Percentiles rank a stretch among this genome's conserved stretches.
Conservation (phyloP, 2,888 invertebrate species). For the Scaeva pyrastri region DNA sequence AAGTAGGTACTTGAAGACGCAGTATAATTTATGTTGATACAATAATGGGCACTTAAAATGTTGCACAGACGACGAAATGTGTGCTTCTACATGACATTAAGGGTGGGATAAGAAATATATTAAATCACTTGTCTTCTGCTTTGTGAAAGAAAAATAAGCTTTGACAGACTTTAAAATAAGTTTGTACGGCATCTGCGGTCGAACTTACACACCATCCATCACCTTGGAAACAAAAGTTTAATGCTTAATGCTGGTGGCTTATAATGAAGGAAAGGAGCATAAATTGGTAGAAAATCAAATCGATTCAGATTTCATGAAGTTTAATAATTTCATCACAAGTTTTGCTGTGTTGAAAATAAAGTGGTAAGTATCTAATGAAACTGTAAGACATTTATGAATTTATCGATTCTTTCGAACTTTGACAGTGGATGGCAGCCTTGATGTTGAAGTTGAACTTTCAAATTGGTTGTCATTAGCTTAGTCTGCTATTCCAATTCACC, state of each 20-base stretch:
- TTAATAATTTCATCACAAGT: too few species aligned
- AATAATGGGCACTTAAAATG: constrained; percentile 2
- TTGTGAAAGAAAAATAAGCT: not conserved
- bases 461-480: too few species aligned
- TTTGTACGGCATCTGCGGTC: not conserved
- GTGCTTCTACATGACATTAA: not conserved
- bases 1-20: not conserved
- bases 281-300: not conserved
- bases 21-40: not conserved
- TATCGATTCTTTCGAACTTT: too few species aligned
- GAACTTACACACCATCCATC: not conserved
- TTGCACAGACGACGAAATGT: not conserved
- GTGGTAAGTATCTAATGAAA: too few species aligned
- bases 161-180: not conserved
- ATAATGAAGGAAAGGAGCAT: not conserved
- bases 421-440: too few species aligned
- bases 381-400: too few species aligned
- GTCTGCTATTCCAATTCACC: too few species aligned
- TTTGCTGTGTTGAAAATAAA: too few species aligned
- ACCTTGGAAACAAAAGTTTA: not conserved
- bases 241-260: not conserved
- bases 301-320: too few species aligned
- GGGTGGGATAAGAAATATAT: not conserved
- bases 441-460: too few species aligned
- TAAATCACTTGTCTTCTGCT: not conserved